A percentile compares a stretch with the other conserved stretches of the same genome.
These are phyloP conservation scores for Drepanosiphum platanoidis DNA, from an alignment of 2,888 invertebrate species.

Conservation along the genomic window DNA sequence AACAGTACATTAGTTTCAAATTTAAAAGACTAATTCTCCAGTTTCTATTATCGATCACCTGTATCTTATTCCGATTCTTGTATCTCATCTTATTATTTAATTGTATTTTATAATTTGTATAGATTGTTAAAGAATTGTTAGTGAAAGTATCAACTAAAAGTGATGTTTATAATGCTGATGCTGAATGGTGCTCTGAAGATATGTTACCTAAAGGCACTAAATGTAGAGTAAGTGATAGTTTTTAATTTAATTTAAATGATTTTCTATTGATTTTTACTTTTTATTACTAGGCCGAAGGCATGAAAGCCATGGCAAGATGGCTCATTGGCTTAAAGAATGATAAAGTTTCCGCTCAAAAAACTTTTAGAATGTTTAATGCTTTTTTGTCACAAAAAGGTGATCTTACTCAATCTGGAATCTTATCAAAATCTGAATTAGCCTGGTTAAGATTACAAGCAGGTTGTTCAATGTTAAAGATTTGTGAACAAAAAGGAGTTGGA, in stretches of 20 bases:
- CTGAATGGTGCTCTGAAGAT: slow-evolving; percentile 86
- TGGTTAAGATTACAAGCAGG: slow-evolving; percentile 92
- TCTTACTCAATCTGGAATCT: slow-evolving; percentile 72
- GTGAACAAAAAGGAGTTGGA: slow-evolving; percentile 95
- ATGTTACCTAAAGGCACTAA: slow-evolving; percentile 89
- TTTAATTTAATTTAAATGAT: not conserved
- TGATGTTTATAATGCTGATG: slow-evolving; percentile 65
- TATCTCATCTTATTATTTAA: not conserved
- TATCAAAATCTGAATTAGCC: slow-evolving; percentile 89
- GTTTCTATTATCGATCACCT: too few relatives aligned
- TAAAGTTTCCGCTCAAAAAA: slow-evolving; percentile 88
- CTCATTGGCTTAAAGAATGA: slow-evolving; percentile 89
- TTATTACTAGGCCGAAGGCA: slow-evolving; percentile 75
- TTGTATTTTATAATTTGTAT: slow-evolving; percentile 63
- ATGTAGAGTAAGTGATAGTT: slow-evolving; percentile 75
- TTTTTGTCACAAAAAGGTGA: slow-evolving; percentile 94
- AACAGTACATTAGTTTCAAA: too few relatives aligned
- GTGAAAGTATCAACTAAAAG: slow-evolving; percentile 80
- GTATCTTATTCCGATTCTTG: not conserved
- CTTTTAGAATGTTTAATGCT: slow-evolving; percentile 92
- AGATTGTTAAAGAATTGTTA: slow-evolving; percentile 93
- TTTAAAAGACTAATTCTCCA: too few relatives aligned
- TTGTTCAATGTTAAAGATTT: slow-evolving; percentile 95
- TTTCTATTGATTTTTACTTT: slow-evolving; percentile 33
- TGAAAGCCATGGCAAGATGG: slow-evolving; percentile 98